A percentile compares a stretch with the other conserved stretches of the same genome.
Conservation (phyloP, 1,140 invertebrate genomes). For the Sminthurides bifidus region DNA sequence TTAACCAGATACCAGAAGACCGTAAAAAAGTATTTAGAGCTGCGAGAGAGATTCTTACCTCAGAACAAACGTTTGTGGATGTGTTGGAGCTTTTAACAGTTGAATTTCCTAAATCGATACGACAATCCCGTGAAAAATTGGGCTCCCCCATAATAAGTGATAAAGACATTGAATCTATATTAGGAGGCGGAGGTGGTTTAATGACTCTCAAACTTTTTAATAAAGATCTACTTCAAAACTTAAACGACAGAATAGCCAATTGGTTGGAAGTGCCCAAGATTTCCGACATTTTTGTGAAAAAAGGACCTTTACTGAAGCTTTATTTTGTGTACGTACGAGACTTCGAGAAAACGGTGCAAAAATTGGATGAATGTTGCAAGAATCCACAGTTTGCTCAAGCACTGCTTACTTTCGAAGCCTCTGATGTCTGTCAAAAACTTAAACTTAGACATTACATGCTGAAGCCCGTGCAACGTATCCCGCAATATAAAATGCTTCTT, state of each 20-base stretch:
- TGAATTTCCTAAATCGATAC: constrained; percentile 48
- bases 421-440: constrained; percentile 51
- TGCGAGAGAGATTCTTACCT: constrained; percentile 54
- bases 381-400: background rate
- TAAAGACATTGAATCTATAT: constrained; percentile 46
- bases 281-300: constrained; percentile 61
- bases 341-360: constrained; percentile 50
- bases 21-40: constrained; percentile 44
- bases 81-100: constrained; percentile 53
- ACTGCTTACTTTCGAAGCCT: constrained; percentile 50
- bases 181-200: constrained; percentile 46
- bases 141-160: constrained; percentile 38
- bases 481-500: constrained; percentile 49
- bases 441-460: constrained; percentile 59
- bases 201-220: constrained; percentile 49
- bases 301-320: constrained; percentile 62
- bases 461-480: constrained; percentile 45
- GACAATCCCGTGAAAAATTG: constrained; percentile 36
- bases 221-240: constrained; percentile 52
- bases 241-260: constrained; percentile 47
- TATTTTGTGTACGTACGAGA: constrained; percentile 60
- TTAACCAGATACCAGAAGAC: constrained; percentile 27
- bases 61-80: constrained; percentile 57
- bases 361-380: constrained; percentile 36
- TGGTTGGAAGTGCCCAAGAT: constrained; percentile 52